Percentiles rank a stretch among this genome's conserved stretches.
Evolutionary conservation across 2,888 invertebrate genomes (phyloP).

Genomic region (Dryobota labecula): DNA sequence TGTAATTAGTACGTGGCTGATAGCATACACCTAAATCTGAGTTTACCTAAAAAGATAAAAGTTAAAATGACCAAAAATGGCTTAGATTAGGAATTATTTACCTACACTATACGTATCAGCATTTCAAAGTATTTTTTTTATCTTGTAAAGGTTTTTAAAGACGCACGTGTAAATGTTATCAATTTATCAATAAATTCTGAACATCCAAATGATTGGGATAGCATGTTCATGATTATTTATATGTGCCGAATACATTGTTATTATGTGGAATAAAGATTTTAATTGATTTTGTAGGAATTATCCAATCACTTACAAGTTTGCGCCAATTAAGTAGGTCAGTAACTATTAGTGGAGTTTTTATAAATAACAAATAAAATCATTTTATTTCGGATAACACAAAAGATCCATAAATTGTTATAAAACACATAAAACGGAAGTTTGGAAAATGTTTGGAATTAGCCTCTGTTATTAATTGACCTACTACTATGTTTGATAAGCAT

Average conservation of each 20-base stretch:
- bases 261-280: too few species aligned
- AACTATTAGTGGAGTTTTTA: neutral
- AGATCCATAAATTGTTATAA: too few species aligned
- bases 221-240: neutral
- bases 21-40: conserved; percentile 19
- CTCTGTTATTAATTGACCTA: conserved; percentile 12
- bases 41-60: conserved; percentile 38
- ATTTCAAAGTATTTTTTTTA: conserved; percentile 27
- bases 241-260: neutral
- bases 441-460: neutral
- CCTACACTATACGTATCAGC: conserved; percentile 10
- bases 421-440: neutral
- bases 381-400: too few species aligned
- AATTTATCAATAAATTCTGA: neutral
- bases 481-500: conserved; percentile 18
- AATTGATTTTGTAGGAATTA: neutral
- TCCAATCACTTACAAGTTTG: neutral
- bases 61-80: neutral
- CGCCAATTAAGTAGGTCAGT: neutral
- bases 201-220: neutral
- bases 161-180: conserved; percentile 21
- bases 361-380: too few species aligned
- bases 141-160: conserved; percentile 11
- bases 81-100: conserved; percentile 35
- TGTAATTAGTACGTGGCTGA: conserved; percentile 21